Conservation (phyloP, 1,140 invertebrate species). For the Telenomus remus region DNA sequence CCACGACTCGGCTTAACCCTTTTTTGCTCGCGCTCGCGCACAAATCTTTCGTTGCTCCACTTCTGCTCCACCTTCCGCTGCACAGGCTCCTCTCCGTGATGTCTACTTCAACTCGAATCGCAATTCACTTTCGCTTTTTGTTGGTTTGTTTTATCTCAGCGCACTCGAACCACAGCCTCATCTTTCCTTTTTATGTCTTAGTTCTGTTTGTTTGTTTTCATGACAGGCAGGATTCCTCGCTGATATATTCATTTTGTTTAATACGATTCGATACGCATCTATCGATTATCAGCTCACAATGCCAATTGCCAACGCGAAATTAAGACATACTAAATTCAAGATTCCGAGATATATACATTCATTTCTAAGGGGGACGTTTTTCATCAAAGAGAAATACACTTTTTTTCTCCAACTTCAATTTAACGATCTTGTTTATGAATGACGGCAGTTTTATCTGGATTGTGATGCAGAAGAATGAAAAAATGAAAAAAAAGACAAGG, state of each 20-base stretch:
- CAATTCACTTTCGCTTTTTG: slow-evolving; percentile 11
- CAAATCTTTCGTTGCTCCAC: slow-evolving; percentile 23
- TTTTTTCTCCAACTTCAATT: too few species aligned
- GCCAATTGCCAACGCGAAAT: not conserved
- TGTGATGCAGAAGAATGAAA: too few species aligned
- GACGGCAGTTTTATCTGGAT: too few species aligned
- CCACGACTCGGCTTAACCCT: too few species aligned
- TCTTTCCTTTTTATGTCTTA: not conserved
- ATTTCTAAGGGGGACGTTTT: too few species aligned
- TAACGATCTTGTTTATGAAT: too few species aligned
- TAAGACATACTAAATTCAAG: too few species aligned
- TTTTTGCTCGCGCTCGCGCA: too few species aligned
- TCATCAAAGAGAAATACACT: too few species aligned
- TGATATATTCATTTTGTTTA: not conserved
- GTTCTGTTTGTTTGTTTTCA: not conserved
- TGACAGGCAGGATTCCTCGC: not conserved
- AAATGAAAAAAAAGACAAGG: too few species aligned
- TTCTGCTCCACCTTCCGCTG: slow-evolving; percentile 4
- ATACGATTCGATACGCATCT: not conserved
- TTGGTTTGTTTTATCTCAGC: not conserved
- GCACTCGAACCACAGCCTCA: not conserved
- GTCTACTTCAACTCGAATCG: slow-evolving; percentile 5
- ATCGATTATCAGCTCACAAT: not conserved
- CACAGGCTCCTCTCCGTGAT: slow-evolving; percentile 1
- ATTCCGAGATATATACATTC: too few species aligned